Percentiles rank a stretch among this genome's conserved stretches.
Conservation (phyloP, 2,113 vertebrate species). For the Oriolus oriolus region DNA sequence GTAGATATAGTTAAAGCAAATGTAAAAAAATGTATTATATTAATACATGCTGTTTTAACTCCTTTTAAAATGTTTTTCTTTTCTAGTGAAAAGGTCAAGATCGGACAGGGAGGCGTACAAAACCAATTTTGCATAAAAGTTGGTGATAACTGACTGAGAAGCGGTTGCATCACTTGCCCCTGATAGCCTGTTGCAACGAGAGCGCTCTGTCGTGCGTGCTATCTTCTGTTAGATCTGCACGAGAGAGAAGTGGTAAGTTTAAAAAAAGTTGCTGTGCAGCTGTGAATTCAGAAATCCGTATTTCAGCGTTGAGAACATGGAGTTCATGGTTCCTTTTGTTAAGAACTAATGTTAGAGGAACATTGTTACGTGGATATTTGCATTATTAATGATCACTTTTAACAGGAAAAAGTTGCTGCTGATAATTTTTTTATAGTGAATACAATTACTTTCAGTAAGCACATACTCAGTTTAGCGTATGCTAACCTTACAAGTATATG, state of each 20-base stretch:
- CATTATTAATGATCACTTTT: background rate
- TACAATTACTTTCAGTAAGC: background rate
- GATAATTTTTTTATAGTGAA: background rate
- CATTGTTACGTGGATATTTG: accelerated
- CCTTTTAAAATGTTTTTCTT: background rate
- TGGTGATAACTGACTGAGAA: background rate
- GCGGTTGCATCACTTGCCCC: background rate
- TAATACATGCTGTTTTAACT: background rate
- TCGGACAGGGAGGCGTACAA: background rate
- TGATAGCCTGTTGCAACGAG: background rate
- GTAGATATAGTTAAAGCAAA: background rate
- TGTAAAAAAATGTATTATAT: accelerated
- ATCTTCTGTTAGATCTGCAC: background rate
- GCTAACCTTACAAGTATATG: background rate
- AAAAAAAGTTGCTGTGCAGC: accelerated
- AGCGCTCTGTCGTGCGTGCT: accelerated
- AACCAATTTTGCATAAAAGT: background rate
- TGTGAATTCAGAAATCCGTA: background rate
- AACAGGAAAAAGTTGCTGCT: background rate
- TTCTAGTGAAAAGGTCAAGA: slow-evolving; percentile 15
- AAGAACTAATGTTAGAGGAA: background rate
- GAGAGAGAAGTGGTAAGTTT: slow-evolving; percentile 18
- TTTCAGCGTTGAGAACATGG: background rate
- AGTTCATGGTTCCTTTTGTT: background rate
- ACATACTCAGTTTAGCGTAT: background rate